Percentiles rank a stretch among this genome's conserved stretches.
These are phyloP conservation scores for Volucella inanis DNA, from an alignment of 2,888 invertebrate genomes.

Conservation along the genomic window DNA sequence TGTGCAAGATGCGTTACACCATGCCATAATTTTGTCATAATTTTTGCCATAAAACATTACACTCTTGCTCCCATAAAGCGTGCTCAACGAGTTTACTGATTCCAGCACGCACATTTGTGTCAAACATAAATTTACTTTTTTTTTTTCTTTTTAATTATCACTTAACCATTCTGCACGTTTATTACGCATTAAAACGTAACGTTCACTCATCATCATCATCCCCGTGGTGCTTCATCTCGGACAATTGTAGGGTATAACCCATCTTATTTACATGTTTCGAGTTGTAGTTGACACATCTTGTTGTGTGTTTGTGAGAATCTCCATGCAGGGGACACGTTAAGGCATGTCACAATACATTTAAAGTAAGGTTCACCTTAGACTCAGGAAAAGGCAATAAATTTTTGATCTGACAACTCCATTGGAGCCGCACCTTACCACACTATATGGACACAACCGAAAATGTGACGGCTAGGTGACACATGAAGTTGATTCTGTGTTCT, in stretches of 20 bases:
- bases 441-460: conserved; percentile 24
- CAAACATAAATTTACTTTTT: conserved; percentile 27
- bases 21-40: background rate
- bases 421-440: conserved; percentile 39
- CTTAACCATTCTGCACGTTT: conserved; percentile 49
- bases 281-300: conserved; percentile 28
- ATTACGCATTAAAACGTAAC: conserved; percentile 49
- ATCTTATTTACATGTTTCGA: conserved; percentile 46
- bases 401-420: conserved; percentile 50
- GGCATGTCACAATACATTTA: background rate
- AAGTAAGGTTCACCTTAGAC: background rate
- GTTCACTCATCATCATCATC: conserved; percentile 23
- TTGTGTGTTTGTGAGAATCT: conserved; percentile 14
- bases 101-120: conserved; percentile 31
- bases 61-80: conserved; percentile 3
- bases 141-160: conserved; percentile 42
- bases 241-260: background rate
- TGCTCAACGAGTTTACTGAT: conserved; percentile 37
- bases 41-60: conserved; percentile 4
- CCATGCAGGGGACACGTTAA: conserved; percentile 2
- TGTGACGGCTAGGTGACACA: conserved; percentile 52
- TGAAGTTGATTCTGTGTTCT: conserved; percentile 13
- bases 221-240: background rate
- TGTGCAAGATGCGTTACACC: conserved; percentile 12
- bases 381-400: conserved; percentile 43